Percentiles rank a stretch among this genome's conserved stretches.
Evolutionary conservation across 2,113 vertebrate genomes (phyloP).

Genomic region (Chaetops frenatus): DNA sequence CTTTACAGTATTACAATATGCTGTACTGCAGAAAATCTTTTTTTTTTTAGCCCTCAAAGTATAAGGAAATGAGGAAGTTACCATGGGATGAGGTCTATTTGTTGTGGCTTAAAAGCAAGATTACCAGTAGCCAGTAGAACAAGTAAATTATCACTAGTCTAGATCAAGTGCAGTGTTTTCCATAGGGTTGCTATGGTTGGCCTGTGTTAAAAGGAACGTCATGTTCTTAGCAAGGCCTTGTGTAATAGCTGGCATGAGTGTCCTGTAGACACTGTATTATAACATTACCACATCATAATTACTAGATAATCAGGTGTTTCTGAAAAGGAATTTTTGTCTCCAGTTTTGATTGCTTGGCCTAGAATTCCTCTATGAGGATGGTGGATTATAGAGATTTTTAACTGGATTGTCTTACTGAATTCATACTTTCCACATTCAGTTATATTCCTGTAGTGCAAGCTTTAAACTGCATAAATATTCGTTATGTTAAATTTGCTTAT

Average conservation of each 20-base stretch:
- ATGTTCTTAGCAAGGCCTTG: constrained; percentile 15
- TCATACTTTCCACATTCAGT: background rate
- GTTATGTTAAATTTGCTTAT: background rate
- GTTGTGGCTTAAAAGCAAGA: background rate
- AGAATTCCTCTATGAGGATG: background rate
- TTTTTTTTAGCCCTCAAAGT: background rate
- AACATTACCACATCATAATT: constrained; percentile 27
- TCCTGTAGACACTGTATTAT: background rate
- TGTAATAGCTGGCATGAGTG: constrained; percentile 19
- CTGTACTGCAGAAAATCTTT: background rate
- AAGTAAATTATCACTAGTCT: constrained; percentile 25
- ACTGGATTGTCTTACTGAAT: background rate
- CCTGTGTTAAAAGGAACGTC: background rate
- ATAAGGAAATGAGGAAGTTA: background rate
- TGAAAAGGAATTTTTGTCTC: constrained; percentile 18
- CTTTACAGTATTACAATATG: background rate
- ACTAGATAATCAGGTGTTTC: background rate
- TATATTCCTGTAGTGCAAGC: background rate
- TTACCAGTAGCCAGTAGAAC: background rate
- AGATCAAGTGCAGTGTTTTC: constrained; percentile 2
- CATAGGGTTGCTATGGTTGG: constrained; percentile 19
- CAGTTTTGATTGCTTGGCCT: background rate
- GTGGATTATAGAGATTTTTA: background rate
- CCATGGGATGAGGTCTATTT: background rate
- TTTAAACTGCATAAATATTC: background rate